Conservation (phyloP, 64 coral and sea anemone species). For the Cladopsammia gracilis region DNA sequence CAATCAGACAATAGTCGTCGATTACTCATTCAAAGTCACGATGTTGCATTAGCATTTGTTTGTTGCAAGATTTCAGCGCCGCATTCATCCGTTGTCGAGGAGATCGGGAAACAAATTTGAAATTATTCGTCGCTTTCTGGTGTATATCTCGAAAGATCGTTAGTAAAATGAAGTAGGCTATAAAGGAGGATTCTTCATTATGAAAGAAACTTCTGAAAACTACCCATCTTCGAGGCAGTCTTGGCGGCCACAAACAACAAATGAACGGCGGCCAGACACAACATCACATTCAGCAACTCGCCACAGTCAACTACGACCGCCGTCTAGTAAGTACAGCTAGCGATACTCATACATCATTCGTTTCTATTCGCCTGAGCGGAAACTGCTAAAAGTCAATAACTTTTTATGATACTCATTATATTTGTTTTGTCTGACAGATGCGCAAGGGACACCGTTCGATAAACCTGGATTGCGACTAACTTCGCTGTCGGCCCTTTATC, state of each 20-base stretch:
- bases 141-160: not conserved
- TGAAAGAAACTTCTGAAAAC: slow-evolving; percentile 48
- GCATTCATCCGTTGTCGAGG: not conserved
- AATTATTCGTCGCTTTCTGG: not conserved
- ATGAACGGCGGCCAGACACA: not conserved
- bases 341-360: not conserved
- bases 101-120: not conserved
- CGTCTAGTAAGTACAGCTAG: not conserved
- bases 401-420: not conserved
- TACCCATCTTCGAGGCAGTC: not conserved
- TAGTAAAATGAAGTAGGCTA: slow-evolving; percentile 1
- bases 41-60: not conserved
- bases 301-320: not conserved
- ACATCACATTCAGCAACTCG: not conserved
- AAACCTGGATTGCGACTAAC: slow-evolving; percentile 50
- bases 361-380: not conserved
- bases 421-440: slow-evolving; percentile 1
- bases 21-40: not conserved
- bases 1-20: too few species aligned
- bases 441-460: not conserved
- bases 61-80: not conserved
- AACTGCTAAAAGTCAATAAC: not conserved
- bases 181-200: not conserved
- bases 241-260: slow-evolving; percentile 17
- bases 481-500: slow-evolving; percentile 78